Base-by-base conservation (phyloP, 2,113 vertebrate species). In the Ascaphus truei region DNA sequence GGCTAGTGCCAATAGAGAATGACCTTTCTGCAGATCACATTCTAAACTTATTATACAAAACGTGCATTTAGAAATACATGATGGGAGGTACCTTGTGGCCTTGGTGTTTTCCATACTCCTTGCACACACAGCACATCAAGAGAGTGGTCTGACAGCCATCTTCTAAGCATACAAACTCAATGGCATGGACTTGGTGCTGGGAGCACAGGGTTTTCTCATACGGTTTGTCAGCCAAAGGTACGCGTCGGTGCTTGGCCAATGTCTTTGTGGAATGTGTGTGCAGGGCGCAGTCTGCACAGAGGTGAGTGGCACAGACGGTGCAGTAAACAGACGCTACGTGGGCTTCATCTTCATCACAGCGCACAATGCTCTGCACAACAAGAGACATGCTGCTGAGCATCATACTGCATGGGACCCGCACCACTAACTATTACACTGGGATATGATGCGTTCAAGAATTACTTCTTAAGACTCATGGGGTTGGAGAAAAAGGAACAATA, bases 41-140 rank as follows among this genome's bases (percentile, higher is more conserved):
- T n/a, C n/a, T n/a, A n/a, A n/a, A n/a, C n/a, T n/a, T n/a, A n/a
- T n/a, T n/a, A n/a, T n/a, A n/a, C n/a, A n/a, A n/a, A n/a, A n/a
- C n/a, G n/a, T n/a, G n/a, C n/a, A n/a, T n/a, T n/a, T n/a, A n/a
- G n/a, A n/a, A n/a, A n/a, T n/a, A n/a, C n/a, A n/a, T n/a, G 34
- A 22, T 23, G 37, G 10, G 27, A 39, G 74, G 39, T 91, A 95
- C 97, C 94, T 99, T 99, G 71, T 99, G 97, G 69, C 97, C 97
- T 82, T 98, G 96, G 81, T 99, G 97, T 77, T 98, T 99, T 79
- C 96, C 97, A 1, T 99, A 99, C 80, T 99, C 97, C 81, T 99
- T 99, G 80, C 97, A 99, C 77, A 99, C 97, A 67, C 97, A 99
- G 84, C 96, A 99, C 97, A 99, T 99, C 60, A 99, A 93, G 1